These are phyloP conservation scores for Enteromius mattozi DNA, from an alignment of 2,797 vertebrate genomes.

Conservation along the genomic window DNA sequence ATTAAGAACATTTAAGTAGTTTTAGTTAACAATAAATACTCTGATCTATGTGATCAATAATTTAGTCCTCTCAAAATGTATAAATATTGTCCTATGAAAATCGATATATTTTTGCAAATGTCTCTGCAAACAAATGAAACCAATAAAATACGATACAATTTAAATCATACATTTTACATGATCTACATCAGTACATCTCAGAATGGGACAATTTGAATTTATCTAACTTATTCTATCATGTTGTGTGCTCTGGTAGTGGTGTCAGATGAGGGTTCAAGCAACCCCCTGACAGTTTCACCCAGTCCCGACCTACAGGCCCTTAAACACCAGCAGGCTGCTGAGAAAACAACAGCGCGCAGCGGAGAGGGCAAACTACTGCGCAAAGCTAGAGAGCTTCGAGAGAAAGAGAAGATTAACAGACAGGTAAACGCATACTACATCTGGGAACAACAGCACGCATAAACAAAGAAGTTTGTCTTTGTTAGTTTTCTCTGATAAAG, in stretches of 20 bases:
- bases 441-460: conserved; percentile 22
- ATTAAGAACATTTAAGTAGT: background rate
- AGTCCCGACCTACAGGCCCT: conserved; percentile 84
- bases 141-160: background rate
- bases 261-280: conserved; percentile 78
- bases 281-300: conserved; percentile 86
- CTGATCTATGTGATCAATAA: background rate
- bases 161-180: background rate
- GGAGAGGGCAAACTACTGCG: conserved; percentile 81
- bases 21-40: background rate
- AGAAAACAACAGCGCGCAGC: conserved; percentile 69
- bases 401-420: conserved; percentile 69
- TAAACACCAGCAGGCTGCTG: conserved; percentile 84
- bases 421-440: conserved; percentile 63
- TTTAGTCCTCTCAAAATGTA: background rate
- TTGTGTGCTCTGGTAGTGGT: conserved; percentile 76
- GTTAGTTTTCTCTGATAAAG: background rate
- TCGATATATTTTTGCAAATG: background rate
- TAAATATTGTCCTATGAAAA: background rate
- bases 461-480: conserved; percentile 20
- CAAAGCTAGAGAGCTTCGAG: conserved; percentile 72
- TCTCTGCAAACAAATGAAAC: background rate
- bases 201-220: background rate
- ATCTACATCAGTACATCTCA: background rate
- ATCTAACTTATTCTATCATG: background rate